phyloP scores from a whole-genome alignment of 2,797 vertebrate species.

The Lepus townsendii region DNA sequence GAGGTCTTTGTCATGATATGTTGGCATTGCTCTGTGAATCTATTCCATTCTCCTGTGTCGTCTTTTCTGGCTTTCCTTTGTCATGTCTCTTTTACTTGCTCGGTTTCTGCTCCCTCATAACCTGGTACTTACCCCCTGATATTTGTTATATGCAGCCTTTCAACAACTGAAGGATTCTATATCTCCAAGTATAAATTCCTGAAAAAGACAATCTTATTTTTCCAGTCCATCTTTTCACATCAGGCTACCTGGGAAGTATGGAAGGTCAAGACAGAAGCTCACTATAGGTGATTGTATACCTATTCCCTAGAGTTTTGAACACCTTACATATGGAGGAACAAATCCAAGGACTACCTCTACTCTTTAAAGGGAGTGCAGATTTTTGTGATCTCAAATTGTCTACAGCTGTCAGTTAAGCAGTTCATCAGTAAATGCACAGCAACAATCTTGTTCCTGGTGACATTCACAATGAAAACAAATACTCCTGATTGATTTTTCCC shows the following conservation, averaged over 20 bases:
- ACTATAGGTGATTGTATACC: not conserved
- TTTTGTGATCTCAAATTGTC: slow-evolving; percentile 71
- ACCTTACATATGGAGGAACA: not conserved
- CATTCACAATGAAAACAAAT: slow-evolving; percentile 77
- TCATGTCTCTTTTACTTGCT: not conserved
- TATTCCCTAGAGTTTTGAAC: not conserved
- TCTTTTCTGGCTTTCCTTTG: not conserved
- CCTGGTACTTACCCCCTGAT: not conserved
- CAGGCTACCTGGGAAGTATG: not conserved
- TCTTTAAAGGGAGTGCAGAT: slow-evolving; percentile 61
- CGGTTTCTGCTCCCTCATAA: not conserved
- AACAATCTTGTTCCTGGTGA: slow-evolving; percentile 70
- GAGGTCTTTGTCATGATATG: not conserved
- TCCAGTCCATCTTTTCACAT: not conserved
- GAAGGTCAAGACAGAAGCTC: not conserved
- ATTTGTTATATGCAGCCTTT: not conserved
- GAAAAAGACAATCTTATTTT: not conserved
- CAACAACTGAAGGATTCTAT: not conserved
- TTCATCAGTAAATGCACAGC: slow-evolving; percentile 74
- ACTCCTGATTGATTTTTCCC: slow-evolving; percentile 56
- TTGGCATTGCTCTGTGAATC: not conserved
- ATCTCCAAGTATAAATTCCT: not conserved
- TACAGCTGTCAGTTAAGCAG: slow-evolving; percentile 71
- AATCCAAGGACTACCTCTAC: slow-evolving; percentile 6
- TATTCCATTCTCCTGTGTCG: not conserved